A percentile compares a stretch with the other conserved stretches of the same genome.
Evolutionary conservation across 2,888 invertebrate genomes (phyloP).

Genomic region (Lepidonotus clava): DNA sequence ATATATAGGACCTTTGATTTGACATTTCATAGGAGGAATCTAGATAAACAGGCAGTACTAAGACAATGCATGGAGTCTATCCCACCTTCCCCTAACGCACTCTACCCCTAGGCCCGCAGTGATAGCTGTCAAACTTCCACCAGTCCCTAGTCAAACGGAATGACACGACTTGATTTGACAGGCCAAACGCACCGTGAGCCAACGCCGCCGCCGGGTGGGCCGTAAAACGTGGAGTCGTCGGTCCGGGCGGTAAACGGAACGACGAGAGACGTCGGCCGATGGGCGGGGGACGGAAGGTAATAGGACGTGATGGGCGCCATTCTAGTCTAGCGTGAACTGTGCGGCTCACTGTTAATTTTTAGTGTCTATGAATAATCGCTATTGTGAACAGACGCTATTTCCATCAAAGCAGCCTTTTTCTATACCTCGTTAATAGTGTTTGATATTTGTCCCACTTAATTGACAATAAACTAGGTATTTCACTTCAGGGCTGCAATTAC

Average conservation of each 20-base stretch:
- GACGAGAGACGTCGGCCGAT: background rate
- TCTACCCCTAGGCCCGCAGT: background rate
- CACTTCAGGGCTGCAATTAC: too few relatives aligned
- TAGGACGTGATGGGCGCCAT: background rate
- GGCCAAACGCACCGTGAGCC: background rate
- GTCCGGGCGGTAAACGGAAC: slow-evolving; percentile 1
- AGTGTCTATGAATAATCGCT: too few relatives aligned
- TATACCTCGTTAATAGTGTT: too few relatives aligned
- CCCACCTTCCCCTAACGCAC: background rate
- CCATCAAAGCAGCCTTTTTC: too few relatives aligned
- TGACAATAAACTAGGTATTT: too few relatives aligned
- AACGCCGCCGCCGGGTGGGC: slow-evolving; percentile 36
- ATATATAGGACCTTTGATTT: too few relatives aligned
- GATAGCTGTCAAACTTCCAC: too few relatives aligned
- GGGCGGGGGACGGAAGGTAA: too few relatives aligned
- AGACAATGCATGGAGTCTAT: background rate
- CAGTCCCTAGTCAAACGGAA: slow-evolving; percentile 10
- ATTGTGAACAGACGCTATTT: too few relatives aligned
- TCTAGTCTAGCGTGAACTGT: background rate
- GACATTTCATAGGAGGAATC: too few relatives aligned
- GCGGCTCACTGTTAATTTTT: background rate
- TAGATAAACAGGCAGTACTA: too few relatives aligned
- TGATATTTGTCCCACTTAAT: too few relatives aligned
- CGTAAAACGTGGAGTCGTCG: background rate
- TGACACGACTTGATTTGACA: slow-evolving; percentile 29